Conservation (phyloP, 2,797 vertebrate genomes). For the Echiichthys vipera region DNA sequence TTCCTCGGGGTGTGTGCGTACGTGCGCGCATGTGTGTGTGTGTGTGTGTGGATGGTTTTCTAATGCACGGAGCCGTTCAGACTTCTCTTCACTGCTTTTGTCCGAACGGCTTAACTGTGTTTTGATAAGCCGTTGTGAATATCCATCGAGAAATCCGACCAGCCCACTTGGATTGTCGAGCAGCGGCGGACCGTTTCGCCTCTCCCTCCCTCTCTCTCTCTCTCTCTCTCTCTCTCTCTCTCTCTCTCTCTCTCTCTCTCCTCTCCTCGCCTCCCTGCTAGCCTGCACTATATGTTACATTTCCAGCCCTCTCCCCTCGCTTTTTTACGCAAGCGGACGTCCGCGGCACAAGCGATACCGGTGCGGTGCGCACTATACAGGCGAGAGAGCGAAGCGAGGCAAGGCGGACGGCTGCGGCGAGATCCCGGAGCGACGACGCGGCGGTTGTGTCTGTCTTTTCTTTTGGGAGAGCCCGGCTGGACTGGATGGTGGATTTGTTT, state of each 20-base stretch:
- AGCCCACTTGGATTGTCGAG: conserved; percentile 69
- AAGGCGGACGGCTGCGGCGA: conserved; percentile 21
- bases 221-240: too few relatives aligned
- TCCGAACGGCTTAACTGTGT: conserved; percentile 66
- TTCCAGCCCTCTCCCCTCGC: conserved; percentile 62
- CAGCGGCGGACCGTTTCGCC: conserved; percentile 51
- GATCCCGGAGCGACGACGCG: conserved; percentile 47
- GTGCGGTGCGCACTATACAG: conserved; percentile 62
- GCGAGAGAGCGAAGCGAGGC: conserved; percentile 30
- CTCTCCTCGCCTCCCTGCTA: conserved; percentile 16
- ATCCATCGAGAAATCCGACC: conserved; percentile 76
- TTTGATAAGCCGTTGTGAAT: conserved; percentile 76
- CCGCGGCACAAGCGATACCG: conserved; percentile 66
- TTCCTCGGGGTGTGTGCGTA: conserved; percentile 8
- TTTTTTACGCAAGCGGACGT: conserved; percentile 69
- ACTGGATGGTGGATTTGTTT: conserved; percentile 63
- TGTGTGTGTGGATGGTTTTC: conserved; percentile 27
- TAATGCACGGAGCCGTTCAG: conserved; percentile 41
- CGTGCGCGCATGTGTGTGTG: too few relatives aligned
- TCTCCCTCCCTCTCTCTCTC: not conserved
- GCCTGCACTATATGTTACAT: conserved; percentile 66
- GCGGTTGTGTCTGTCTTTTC: conserved; percentile 27
- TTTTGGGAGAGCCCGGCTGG: conserved; percentile 44
- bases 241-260: too few relatives aligned
- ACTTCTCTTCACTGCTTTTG: conserved; percentile 41